phyloP scores from a whole-genome alignment of 2,797 vertebrate genomes.

The Acanthiza pusilla region DNA sequence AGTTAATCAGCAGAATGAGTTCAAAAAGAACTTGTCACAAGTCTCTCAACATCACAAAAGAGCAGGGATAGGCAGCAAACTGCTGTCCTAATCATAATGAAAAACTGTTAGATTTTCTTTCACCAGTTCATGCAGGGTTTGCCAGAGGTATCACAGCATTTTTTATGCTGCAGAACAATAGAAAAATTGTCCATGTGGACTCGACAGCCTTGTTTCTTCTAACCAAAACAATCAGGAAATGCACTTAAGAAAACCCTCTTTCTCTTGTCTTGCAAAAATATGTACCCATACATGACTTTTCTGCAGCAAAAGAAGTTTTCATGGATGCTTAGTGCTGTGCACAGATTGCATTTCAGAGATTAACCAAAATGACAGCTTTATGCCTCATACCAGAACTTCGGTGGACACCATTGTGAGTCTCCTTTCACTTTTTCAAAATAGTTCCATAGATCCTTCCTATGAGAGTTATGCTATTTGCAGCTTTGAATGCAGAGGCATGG shows the following conservation, averaged over 20 bases:
- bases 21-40: background rate
- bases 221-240: background rate
- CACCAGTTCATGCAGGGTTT: background rate
- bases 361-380: background rate
- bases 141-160: background rate
- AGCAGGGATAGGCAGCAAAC: background rate
- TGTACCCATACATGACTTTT: background rate
- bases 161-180: background rate
- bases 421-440: background rate
- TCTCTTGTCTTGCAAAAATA: background rate
- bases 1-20: background rate
- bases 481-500: background rate
- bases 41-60: background rate
- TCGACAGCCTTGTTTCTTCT: background rate
- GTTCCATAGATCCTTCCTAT: background rate
- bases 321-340: background rate
- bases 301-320: background rate
- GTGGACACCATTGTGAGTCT: background rate
- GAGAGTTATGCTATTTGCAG: background rate
- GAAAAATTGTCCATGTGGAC: fast-evolving
- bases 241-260: background rate
- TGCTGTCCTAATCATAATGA: background rate
- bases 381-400: fast-evolving
- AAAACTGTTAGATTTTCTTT: background rate
- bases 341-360: background rate